Percentiles rank a stretch among this genome's conserved stretches.
These are phyloP conservation scores for Climacteris rufus DNA, from an alignment of 2,113 vertebrate genomes.

Conservation along the genomic window DNA sequence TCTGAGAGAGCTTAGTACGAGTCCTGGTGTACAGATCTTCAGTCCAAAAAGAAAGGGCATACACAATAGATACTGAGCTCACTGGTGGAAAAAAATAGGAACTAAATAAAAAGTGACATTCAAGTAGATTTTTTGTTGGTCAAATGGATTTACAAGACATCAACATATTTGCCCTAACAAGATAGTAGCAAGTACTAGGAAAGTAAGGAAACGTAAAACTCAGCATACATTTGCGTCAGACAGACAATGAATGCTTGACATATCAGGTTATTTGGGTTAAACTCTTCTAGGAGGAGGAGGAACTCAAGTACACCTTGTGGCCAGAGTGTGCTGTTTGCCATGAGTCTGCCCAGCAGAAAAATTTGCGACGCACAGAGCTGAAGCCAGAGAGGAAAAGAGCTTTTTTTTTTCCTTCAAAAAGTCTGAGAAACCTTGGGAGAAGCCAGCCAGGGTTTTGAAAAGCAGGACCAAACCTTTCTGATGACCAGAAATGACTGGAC, in stretches of 20 bases:
- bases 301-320: neutral
- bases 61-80: neutral
- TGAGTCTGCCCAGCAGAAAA: neutral
- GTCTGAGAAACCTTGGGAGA: neutral
- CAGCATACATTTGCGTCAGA: neutral
- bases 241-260: neutral
- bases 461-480: neutral
- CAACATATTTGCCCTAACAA: neutral
- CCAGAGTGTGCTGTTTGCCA: neutral
- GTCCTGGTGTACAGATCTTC: neutral
- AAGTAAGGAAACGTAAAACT: neutral
- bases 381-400: fast-evolving
- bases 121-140: neutral
- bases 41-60: neutral
- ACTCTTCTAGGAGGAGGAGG: neutral
- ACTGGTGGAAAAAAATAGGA: neutral
- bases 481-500: neutral
- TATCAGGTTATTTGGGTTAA: neutral
- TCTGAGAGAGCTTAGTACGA: neutral
- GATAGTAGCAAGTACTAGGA: neutral
- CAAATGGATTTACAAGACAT: neutral
- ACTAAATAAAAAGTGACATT: neutral
- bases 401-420: neutral
- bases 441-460: neutral
- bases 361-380: neutral